phyloP scores from a whole-genome alignment of 1,140 invertebrate species.

The Dinothrombium tinctorium region DNA sequence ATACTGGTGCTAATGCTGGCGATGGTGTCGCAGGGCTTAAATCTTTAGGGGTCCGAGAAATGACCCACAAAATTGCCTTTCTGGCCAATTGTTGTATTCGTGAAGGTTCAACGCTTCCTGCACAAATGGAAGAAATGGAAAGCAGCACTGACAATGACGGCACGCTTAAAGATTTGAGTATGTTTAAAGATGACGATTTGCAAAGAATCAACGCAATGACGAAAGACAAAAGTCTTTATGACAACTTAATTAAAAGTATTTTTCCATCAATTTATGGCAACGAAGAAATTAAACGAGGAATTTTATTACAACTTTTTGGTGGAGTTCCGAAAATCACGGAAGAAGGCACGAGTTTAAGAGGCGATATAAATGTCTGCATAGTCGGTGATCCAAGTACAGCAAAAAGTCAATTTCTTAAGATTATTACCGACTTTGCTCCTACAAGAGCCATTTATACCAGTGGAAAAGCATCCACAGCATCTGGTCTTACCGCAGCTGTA shows the following conservation, averaged over 20 bases:
- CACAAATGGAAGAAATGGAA: slow-evolving; percentile 6
- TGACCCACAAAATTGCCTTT: slow-evolving; percentile 87
- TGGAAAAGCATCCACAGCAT: slow-evolving; percentile 89
- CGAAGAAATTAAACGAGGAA: slow-evolving; percentile 85
- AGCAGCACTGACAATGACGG: slow-evolving; percentile 1
- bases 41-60: slow-evolving; percentile 75
- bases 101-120: slow-evolving; percentile 4
- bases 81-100: slow-evolving; percentile 47
- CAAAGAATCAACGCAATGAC: slow-evolving; percentile 93
- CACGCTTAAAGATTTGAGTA: slow-evolving; percentile 17
- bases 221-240: slow-evolving; percentile 68
- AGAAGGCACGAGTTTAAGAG: slow-evolving; percentile 59
- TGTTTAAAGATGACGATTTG: slow-evolving; percentile 65
- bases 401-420: slow-evolving; percentile 88
- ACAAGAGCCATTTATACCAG: slow-evolving; percentile 82
- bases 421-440: slow-evolving; percentile 78
- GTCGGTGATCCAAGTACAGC: slow-evolving; percentile 97
- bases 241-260: slow-evolving; percentile 70
- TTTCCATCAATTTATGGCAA: slow-evolving; percentile 96
- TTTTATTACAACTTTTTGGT: slow-evolving; percentile 89
- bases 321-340: slow-evolving; percentile 85
- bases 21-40: slow-evolving; percentile 82
- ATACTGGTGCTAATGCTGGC: slow-evolving; percentile 20
- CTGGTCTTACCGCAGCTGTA: slow-evolving; percentile 91
- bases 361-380: slow-evolving; percentile 93